Conservation (phyloP, 1,140 invertebrate species). For the Drosophila truncata region DNA sequence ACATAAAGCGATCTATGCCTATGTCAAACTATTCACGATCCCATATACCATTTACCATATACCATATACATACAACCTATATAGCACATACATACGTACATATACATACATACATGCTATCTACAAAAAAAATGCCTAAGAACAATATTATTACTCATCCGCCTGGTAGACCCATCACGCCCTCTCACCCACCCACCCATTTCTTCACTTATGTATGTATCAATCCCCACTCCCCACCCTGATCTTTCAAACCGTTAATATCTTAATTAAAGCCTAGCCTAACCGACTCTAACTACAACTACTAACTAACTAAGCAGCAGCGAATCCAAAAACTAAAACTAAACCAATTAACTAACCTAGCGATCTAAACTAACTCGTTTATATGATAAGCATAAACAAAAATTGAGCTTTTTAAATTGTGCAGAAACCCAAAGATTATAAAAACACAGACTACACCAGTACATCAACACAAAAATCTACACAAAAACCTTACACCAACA, state of each 20-base stretch:
- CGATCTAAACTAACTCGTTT: conserved; percentile 66
- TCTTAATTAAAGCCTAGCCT: conserved; percentile 64
- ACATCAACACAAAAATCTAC: conserved; percentile 10
- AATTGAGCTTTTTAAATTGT: conserved; percentile 81
- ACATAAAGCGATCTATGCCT: conserved; percentile 33
- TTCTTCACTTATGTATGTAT: conserved; percentile 25
- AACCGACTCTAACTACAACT: conserved; percentile 44
- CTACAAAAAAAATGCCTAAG: conserved; percentile 13
- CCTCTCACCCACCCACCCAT: not conserved
- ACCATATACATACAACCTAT: conserved; percentile 2
- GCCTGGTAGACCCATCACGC: conserved; percentile 5
- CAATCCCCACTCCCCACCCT: not conserved
- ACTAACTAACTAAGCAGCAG: conserved; percentile 39
- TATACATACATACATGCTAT: conserved; percentile 35
- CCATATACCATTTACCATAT: conserved; percentile 24
- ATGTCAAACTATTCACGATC: conserved; percentile 24
- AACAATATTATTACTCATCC: conserved; percentile 14
- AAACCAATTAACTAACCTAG: conserved; percentile 67
- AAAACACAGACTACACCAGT: conserved; percentile 26
- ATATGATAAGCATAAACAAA: conserved; percentile 63
- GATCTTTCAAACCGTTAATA: conserved; percentile 43
- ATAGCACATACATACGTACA: not conserved
- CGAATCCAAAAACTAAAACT: conserved; percentile 40
- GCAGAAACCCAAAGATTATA: conserved; percentile 46
- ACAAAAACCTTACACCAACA: not conserved